Percentiles rank a stretch among this genome's conserved stretches.
Conservation (phyloP, 1,140 invertebrate genomes). For the Solen grandis region DNA sequence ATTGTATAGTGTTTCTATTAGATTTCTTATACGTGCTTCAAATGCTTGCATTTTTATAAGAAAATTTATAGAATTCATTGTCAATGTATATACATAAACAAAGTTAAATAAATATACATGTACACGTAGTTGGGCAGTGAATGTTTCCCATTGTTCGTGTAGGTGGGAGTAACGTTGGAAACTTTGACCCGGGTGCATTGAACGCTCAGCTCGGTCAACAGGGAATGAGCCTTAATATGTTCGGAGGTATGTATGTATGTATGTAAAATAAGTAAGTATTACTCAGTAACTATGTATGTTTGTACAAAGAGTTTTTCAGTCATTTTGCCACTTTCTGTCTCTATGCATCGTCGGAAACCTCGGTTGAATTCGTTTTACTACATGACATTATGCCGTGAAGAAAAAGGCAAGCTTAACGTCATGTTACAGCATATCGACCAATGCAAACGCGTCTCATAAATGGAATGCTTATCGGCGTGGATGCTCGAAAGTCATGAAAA, state of each 20-base stretch:
- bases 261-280: neutral
- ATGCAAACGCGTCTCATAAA: no score
- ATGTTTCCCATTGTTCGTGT: no score
- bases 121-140: no score
- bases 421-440: neutral
- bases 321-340: neutral
- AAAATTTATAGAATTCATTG: no score
- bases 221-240: conserved; percentile 47
- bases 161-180: conserved; percentile 6
- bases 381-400: neutral
- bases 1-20: no score
- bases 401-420: neutral
- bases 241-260: conserved; percentile 28
- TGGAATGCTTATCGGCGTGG: no score
- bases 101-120: no score
- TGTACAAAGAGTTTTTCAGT: neutral
- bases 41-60: no score
- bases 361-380: neutral
- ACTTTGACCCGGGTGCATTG: conserved; percentile 32
- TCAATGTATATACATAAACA: no score
- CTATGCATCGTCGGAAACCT: no score
- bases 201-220: conserved; percentile 26
- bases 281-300: neutral
- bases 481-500: no score
- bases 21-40: no score